Percentiles rank a stretch among this genome's conserved stretches.
Conservation (phyloP, 2,888 invertebrate genomes). For the Chironomus tentans region DNA sequence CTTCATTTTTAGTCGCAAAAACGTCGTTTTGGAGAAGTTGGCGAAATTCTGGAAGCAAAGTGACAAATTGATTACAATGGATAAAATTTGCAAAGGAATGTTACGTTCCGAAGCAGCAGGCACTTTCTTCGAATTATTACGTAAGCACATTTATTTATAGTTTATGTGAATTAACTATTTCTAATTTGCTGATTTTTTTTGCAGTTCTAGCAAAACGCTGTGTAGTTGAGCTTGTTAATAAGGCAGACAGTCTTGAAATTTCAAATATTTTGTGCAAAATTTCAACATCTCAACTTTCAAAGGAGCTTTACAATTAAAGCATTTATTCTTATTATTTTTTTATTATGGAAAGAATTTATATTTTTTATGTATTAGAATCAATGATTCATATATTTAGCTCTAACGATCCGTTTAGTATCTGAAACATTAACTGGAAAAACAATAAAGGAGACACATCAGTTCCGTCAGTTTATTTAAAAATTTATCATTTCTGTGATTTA, state of each 20-base stretch:
- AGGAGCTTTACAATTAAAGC: background rate
- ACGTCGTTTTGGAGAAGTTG: background rate
- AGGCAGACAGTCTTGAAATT: background rate
- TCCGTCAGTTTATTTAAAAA: background rate
- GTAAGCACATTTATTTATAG: background rate
- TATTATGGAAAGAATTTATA: too few relatives aligned
- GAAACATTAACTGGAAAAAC: too few relatives aligned
- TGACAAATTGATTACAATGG: background rate
- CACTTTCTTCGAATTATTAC: conserved; percentile 11
- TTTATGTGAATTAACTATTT: background rate
- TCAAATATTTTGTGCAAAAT: background rate
- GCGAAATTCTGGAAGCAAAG: background rate
- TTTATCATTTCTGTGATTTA: background rate
- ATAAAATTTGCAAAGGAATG: background rate
- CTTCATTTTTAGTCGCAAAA: background rate
- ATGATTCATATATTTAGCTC: too few relatives aligned
- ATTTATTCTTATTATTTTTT: background rate
- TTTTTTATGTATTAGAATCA: too few relatives aligned
- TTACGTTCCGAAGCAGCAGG: conserved; percentile 11
- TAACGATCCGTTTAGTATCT: too few relatives aligned
- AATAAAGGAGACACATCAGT: too few relatives aligned
- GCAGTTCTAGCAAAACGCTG: conserved; percentile 10
- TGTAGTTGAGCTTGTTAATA: conserved; percentile 5
- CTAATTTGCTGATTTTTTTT: background rate
- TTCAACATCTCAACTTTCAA: background rate